Percentiles rank a stretch among this genome's conserved stretches.
phyloP scores from a whole-genome alignment of 2,113 vertebrate species.

The Platichthys flesus region DNA sequence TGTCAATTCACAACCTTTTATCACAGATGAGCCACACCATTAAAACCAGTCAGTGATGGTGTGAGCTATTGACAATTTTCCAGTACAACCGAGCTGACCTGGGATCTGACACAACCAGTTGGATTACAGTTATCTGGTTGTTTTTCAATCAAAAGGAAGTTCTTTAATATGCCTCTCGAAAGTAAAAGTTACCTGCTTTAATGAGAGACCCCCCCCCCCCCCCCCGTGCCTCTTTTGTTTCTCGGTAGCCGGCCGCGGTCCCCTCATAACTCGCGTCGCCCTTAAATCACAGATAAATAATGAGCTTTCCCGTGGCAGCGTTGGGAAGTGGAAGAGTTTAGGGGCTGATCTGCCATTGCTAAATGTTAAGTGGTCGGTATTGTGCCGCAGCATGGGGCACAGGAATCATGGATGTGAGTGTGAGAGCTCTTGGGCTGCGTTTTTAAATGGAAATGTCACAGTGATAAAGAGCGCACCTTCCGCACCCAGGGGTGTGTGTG shows the following conservation, averaged over 20 bases:
- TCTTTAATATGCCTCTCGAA: not conserved
- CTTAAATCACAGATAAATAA: conserved; percentile 61
- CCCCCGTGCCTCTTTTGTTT: conserved; percentile 41
- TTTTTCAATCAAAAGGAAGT: too few species aligned
- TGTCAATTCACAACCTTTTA: too few species aligned
- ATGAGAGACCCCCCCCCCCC: too few species aligned
- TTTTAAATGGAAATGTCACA: conserved; percentile 77
- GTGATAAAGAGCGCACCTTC: conserved; percentile 75
- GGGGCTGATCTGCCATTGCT: conserved; percentile 56
- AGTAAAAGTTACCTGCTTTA: not conserved
- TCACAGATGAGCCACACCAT: too few species aligned
- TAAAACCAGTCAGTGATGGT: too few species aligned
- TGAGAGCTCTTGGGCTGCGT: conserved; percentile 58
- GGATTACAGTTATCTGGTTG: too few species aligned
- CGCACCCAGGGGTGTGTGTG: conserved; percentile 32
- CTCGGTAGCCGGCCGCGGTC: conserved; percentile 3
- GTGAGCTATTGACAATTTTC: too few species aligned
- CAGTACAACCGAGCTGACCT: too few species aligned
- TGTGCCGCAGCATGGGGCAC: conserved; percentile 60
- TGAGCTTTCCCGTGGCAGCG: conserved; percentile 51
- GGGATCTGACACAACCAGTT: not conserved
- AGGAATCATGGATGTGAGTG: conserved; percentile 70
- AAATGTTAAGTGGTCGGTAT: conserved; percentile 71
- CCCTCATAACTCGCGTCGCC: conserved; percentile 49
- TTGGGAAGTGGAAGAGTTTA: conserved; percentile 52